Evolutionary conservation across 2,888 invertebrate species (phyloP).

Genomic region (Tenthredo amoena): DNA sequence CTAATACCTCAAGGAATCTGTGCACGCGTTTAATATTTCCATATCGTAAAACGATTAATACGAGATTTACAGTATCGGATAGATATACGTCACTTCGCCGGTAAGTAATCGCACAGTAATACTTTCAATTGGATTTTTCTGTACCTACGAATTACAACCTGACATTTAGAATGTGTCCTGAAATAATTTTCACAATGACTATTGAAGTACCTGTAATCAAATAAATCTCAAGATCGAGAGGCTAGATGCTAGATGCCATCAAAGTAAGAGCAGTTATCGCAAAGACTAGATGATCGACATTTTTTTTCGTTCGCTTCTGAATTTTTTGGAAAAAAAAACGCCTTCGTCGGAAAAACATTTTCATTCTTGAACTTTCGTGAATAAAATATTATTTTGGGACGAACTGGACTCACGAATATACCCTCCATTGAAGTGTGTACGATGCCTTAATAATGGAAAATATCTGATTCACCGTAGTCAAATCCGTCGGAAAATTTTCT

Average conservation of each 20-base stretch:
- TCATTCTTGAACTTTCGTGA: neutral
- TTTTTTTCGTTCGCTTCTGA: neutral
- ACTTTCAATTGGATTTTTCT: neutral
- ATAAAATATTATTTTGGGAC: neutral
- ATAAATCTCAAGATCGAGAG: neutral
- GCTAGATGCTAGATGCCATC: neutral
- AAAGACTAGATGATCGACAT: neutral
- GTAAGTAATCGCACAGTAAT: neutral
- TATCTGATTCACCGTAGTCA: neutral
- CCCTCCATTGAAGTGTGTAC: neutral
- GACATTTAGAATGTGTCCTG: neutral
- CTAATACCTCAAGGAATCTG: neutral
- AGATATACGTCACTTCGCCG: neutral
- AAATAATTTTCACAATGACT: neutral
- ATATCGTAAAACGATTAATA: neutral
- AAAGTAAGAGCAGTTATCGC: neutral
- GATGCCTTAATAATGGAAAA: neutral
- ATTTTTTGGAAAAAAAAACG: neutral
- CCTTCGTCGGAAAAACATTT: neutral
- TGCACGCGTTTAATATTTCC: conserved; percentile 15
- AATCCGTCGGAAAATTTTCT: neutral
- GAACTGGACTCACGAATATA: neutral
- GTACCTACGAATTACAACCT: neutral
- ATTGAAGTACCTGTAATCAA: neutral
- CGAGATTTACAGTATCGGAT: neutral